Evolutionary conservation across 2,888 invertebrate genomes (phyloP).

Genomic region (Athripsodes cinereus): DNA sequence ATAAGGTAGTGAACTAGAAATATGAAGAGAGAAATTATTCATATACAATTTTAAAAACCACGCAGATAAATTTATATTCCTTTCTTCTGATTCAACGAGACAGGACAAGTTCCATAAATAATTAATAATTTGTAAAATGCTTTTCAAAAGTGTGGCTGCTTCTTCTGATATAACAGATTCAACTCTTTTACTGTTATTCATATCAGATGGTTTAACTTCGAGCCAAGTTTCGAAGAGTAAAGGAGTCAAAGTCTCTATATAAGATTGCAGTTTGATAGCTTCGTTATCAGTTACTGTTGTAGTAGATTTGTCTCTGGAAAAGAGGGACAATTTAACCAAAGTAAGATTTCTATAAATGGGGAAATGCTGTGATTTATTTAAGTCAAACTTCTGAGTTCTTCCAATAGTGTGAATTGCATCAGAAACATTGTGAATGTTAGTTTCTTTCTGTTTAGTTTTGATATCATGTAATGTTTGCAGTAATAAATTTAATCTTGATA

Average conservation of each 20-base stretch:
- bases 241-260: slow-evolving; percentile 65
- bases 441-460: slow-evolving; percentile 9
- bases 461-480: slow-evolving; percentile 39
- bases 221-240: slow-evolving; percentile 79
- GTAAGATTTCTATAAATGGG: slow-evolving; percentile 33
- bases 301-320: slow-evolving; percentile 41
- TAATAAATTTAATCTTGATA: slow-evolving; percentile 62
- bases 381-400: slow-evolving; percentile 34
- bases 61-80: slow-evolving; percentile 40
- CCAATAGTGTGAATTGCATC: slow-evolving; percentile 11
- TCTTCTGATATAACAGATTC: slow-evolving; percentile 55
- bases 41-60: slow-evolving; percentile 51
- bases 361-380: slow-evolving; percentile 35
- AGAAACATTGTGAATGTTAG: slow-evolving; percentile 1
- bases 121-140: slow-evolving; percentile 22
- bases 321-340: slow-evolving; percentile 34
- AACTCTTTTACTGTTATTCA: slow-evolving; percentile 36
- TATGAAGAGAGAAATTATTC: slow-evolving; percentile 48
- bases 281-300: slow-evolving; percentile 36
- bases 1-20: slow-evolving; percentile 56
- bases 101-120: slow-evolving; percentile 33
- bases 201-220: slow-evolving; percentile 60
- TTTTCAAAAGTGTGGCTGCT: slow-evolving; percentile 53
- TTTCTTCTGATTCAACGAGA: slow-evolving; percentile 36
- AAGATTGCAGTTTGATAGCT: slow-evolving; percentile 51